Conservation (phyloP, 2,797 vertebrate genomes). For the Parauchenoglanis ngamensis region DNA sequence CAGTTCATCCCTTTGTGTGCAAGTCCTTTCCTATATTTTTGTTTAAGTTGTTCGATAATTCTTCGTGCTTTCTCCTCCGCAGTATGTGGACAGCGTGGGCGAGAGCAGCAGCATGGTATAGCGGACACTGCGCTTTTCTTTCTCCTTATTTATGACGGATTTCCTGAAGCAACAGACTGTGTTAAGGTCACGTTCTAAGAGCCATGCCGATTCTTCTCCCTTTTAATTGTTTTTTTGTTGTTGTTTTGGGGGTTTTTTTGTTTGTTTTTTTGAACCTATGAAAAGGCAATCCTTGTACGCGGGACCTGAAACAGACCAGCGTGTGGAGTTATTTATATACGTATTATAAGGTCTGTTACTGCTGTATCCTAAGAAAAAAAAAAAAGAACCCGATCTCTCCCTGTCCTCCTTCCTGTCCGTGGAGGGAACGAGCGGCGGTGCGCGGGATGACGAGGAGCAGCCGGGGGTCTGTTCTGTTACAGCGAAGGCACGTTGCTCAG, state of each 20-base stretch:
- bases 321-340: slow-evolving; percentile 6
- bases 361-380: neutral
- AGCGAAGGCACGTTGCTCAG: slow-evolving; percentile 34
- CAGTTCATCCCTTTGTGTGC: neutral
- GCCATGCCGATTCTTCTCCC: slow-evolving; percentile 38
- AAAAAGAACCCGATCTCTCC: neutral
- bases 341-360: neutral
- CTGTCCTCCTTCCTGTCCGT: neutral
- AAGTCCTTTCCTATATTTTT: neutral
- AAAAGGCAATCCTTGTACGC: neutral
- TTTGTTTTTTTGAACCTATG: neutral
- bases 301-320: neutral
- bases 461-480: slow-evolving; percentile 48
- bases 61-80: slow-evolving; percentile 59
- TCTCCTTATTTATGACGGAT: slow-evolving; percentile 78
- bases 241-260: no score
- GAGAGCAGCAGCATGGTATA: slow-evolving; percentile 99
- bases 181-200: slow-evolving; percentile 48
- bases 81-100: slow-evolving; percentile 93
- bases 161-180: slow-evolving; percentile 55
- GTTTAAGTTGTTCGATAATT: neutral
- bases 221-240: neutral
- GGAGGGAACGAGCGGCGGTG: neutral
- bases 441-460: neutral
- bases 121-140: slow-evolving; percentile 66